phyloP scores from a whole-genome alignment of 2,888 invertebrate genomes.

The Temnothorax rugatulus region DNA sequence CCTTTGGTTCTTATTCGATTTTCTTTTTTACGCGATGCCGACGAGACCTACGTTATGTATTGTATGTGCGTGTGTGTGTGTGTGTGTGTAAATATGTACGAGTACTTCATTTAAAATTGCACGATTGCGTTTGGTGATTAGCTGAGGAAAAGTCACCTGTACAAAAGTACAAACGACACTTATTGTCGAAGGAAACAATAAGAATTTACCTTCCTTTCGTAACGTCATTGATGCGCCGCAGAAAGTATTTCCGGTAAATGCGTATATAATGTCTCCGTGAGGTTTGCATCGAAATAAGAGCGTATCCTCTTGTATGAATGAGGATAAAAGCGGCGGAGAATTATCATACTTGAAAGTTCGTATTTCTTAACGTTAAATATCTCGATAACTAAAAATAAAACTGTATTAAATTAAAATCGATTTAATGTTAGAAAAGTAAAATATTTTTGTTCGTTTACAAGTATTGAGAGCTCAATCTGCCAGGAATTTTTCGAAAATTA shows the following conservation, averaged over 20 bases:
- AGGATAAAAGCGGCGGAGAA: neutral
- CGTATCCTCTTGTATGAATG: neutral
- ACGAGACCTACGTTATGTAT: slow-evolving; percentile 61
- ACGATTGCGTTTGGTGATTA: slow-evolving; percentile 25
- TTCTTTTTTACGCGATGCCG: slow-evolving; percentile 62
- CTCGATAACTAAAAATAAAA: neutral
- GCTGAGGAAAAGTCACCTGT: slow-evolving; percentile 77
- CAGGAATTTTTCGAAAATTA: neutral
- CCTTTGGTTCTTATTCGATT: slow-evolving; percentile 56
- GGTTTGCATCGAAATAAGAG: slow-evolving; percentile 22
- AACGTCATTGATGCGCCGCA: neutral
- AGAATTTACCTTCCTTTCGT: slow-evolving; percentile 48
- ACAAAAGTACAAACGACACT: slow-evolving; percentile 82
- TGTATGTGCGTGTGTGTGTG: slow-evolving; percentile 2
- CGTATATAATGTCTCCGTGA: neutral
- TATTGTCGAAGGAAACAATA: slow-evolving; percentile 81
- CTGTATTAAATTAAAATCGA: slow-evolving; percentile 10
- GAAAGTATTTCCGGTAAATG: slow-evolving; percentile 13
- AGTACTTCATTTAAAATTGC: slow-evolving; percentile 25
- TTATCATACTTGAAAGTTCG: neutral
- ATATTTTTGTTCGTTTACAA: neutral
- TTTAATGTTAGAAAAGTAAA: neutral
- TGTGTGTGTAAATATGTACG: slow-evolving; percentile 19
- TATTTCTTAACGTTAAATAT: neutral
- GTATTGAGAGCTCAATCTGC: neutral